These are phyloP conservation scores for Heptranchias perlo DNA, from an alignment of 2,113 vertebrate genomes.

Conservation along the genomic window DNA sequence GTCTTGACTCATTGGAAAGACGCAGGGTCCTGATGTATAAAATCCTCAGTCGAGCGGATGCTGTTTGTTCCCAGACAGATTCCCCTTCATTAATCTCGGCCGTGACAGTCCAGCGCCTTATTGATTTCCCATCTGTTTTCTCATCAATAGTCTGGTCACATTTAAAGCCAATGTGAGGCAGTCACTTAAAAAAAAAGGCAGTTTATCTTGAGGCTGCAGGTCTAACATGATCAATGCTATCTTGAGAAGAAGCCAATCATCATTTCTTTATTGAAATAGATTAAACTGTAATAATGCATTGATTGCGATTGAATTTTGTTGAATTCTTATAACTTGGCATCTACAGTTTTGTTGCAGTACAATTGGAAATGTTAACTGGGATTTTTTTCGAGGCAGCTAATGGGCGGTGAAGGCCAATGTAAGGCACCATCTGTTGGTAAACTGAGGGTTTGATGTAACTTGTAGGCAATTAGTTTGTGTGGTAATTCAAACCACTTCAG, in stretches of 20 bases:
- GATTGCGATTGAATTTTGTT: slow-evolving; percentile 21
- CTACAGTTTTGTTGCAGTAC: background rate
- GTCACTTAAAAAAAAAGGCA: slow-evolving; percentile 46
- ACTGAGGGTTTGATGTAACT: background rate
- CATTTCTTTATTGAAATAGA: slow-evolving; percentile 21
- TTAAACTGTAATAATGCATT: background rate
- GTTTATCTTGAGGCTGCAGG: slow-evolving; percentile 55
- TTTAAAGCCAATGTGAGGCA: slow-evolving; percentile 47
- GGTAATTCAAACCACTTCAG: background rate
- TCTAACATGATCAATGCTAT: slow-evolving; percentile 49
- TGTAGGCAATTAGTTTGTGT: background rate
- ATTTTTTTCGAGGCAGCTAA: background rate
- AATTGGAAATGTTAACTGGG: background rate
- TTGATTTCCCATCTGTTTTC: slow-evolving; percentile 57
- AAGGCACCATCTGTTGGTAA: background rate
- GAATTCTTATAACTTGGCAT: background rate
- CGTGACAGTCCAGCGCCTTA: slow-evolving; percentile 49
- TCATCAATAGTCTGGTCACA: slow-evolving; percentile 53
- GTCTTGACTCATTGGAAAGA: slow-evolving; percentile 19
- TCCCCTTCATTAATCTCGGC: slow-evolving; percentile 53
- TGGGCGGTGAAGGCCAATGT: background rate
- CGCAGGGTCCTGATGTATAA: background rate
- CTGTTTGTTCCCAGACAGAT: slow-evolving; percentile 47
- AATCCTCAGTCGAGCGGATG: background rate
- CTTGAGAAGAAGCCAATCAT: slow-evolving; percentile 11